Base-by-base conservation (phyloP, 2,797 vertebrate genomes). In the Natrix natrix region DNA sequence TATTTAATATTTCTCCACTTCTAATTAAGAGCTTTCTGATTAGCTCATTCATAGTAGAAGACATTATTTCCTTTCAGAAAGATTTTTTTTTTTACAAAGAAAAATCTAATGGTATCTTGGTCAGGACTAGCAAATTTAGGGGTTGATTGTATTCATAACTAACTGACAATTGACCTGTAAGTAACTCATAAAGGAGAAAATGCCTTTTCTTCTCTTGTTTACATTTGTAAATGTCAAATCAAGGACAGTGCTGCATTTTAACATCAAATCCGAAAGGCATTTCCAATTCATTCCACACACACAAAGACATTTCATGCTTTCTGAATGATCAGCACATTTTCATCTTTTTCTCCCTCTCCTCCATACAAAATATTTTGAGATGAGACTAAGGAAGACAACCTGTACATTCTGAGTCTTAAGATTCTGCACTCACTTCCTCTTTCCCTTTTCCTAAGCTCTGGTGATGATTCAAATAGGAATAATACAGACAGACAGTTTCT, bases 161-260 rank as follows among this genome's bases (percentile, higher is more conserved):
- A 37, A 43, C 52, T 92, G n/a, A 87, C 60, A 63, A 37, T 20
- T 91, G 69, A 66, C 94, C 90, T 87, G 54, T 86, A 94, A 92
- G n/a, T 78, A 93, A 91, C 26, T 22, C 54, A 63, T 66, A 59
- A 48, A 8, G 37, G 37, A 63, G 37, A 3, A 2, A 13, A 92
- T 56, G 63, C 78, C 94, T 88, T 63, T 93, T 56, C 59, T 94
- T 52, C 87, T 92, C 16, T 60, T n/a, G 13, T 26, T 86, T 28
- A 57, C 37, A 86, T 59, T 60, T 60, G 43, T 96, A 96, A 48
- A 93, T 95, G 95, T 88, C 52, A 93, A 86, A 95, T 11, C 3
- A 96, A 93, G 93, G 26, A 17, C 61, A 95, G 57, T 63, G 20
- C 93, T 54, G 28, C 94, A 93, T 94, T 93, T 95, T 95, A 95